Conservation (phyloP, 37 sponge, comb jelly and placozoan genomes). For the Aplysina aerophoba region DNA sequence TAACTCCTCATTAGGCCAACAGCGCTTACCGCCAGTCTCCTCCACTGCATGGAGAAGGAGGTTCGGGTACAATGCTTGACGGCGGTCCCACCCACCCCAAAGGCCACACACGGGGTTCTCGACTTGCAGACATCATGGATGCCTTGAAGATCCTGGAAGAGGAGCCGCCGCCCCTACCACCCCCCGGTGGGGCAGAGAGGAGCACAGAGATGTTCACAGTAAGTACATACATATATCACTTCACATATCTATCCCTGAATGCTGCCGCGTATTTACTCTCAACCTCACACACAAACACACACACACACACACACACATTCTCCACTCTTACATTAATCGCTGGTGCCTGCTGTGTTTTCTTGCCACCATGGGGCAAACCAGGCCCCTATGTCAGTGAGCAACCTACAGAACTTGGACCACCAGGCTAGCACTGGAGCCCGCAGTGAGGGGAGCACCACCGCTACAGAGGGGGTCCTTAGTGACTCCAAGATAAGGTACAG, state of each 20-base stretch:
- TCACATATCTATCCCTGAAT: too few relatives aligned
- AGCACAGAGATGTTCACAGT: not conserved
- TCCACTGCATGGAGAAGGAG: not conserved
- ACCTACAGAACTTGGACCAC: conserved; percentile 13
- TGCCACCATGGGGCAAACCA: not conserved
- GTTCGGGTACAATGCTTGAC: too few relatives aligned
- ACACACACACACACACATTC: not conserved
- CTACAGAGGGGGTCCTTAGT: not conserved
- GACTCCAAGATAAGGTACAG: conserved; percentile 10
- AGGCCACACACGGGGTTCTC: not conserved
- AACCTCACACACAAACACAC: too few relatives aligned
- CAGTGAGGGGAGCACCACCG: not conserved
- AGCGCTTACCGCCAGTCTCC: not conserved
- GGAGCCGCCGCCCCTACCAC: conserved; percentile 60
- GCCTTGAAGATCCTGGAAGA: conserved; percentile 81
- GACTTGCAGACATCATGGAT: conserved; percentile 62
- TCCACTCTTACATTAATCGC: not conserved
- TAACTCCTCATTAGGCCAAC: too few relatives aligned
- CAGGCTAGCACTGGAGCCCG: not conserved
- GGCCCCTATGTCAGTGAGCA: conserved; percentile 23
- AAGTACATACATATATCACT: too few relatives aligned
- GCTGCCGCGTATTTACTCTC: too few relatives aligned
- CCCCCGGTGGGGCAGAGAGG: not conserved
- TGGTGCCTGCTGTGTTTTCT: not conserved
- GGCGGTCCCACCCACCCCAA: too few relatives aligned